These are phyloP conservation scores for Callipepla californica DNA, from an alignment of 2,113 vertebrate genomes.

Conservation along the genomic window DNA sequence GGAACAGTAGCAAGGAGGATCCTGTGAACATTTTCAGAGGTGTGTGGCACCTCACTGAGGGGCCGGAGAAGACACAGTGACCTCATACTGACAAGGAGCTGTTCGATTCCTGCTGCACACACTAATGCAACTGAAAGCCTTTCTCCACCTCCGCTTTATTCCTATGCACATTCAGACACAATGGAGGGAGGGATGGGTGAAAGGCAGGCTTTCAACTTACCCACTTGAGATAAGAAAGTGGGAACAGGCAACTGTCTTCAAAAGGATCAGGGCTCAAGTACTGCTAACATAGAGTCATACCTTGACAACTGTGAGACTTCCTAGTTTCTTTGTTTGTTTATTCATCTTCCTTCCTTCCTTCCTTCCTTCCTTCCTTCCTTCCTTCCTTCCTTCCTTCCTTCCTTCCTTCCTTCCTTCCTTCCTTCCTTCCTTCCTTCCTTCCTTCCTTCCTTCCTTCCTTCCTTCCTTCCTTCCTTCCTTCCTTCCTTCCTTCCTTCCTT, in stretches of 20 bases:
- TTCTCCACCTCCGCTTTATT: background rate
- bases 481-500: no score
- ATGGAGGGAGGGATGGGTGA: conserved; percentile 11
- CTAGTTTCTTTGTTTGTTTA: no score
- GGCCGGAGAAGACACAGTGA: background rate
- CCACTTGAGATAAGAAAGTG: background rate
- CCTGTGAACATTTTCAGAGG: background rate
- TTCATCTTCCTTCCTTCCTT: no score
- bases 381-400: no score
- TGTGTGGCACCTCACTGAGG: background rate
- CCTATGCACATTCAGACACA: background rate
- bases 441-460: no score
- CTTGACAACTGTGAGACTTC: background rate
- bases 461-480: no score
- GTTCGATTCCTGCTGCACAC: background rate
- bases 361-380: no score
- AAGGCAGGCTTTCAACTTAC: conserved; percentile 1
- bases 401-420: no score
- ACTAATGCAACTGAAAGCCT: background rate
- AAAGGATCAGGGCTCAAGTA: background rate
- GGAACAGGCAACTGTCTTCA: background rate
- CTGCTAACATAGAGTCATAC: background rate
- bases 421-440: no score
- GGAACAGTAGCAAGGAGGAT: background rate
- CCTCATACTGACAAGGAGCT: background rate